phyloP scores from a whole-genome alignment of 2,888 invertebrate species.

The Imbricaverruca yamaguchii region DNA sequence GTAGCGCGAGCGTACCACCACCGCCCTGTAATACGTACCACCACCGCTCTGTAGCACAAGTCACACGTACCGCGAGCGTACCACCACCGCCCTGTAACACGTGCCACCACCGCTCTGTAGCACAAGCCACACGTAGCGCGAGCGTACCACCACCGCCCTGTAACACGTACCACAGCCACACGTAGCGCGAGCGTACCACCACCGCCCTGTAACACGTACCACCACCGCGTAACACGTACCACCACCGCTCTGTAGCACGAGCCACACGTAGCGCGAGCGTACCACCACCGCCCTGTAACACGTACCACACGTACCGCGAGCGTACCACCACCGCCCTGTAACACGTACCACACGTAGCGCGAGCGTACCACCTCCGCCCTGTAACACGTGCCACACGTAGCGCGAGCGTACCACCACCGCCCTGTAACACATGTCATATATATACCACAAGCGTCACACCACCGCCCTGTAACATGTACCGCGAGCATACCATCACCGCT shows the following conservation, averaged over 20 bases:
- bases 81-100: too few species aligned
- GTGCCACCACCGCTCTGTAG: conserved; percentile 49
- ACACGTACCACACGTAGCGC: not conserved
- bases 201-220: conserved; percentile 39
- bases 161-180: too few species aligned
- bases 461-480: too few species aligned
- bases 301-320: conserved; percentile 68
- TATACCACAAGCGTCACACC: too few species aligned
- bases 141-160: too few species aligned
- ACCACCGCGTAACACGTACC: too few species aligned
- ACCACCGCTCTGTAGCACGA: too few species aligned
- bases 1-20: conserved; percentile 62
- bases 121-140: too few species aligned
- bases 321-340: conserved; percentile 55
- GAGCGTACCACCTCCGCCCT: too few species aligned
- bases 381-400: conserved; percentile 68
- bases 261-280: conserved; percentile 45
- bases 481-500: conserved; percentile 63
- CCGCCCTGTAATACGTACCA: conserved; percentile 39
- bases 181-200: conserved; percentile 51
- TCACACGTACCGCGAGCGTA: conserved; percentile 48
- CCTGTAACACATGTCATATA: conserved; percentile 38
- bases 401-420: conserved; percentile 48
- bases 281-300: conserved; percentile 62
- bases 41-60: too few species aligned